These are phyloP conservation scores for Pandemis cinnamomeana DNA, from an alignment of 2,888 invertebrate species.

Conservation along the genomic window DNA sequence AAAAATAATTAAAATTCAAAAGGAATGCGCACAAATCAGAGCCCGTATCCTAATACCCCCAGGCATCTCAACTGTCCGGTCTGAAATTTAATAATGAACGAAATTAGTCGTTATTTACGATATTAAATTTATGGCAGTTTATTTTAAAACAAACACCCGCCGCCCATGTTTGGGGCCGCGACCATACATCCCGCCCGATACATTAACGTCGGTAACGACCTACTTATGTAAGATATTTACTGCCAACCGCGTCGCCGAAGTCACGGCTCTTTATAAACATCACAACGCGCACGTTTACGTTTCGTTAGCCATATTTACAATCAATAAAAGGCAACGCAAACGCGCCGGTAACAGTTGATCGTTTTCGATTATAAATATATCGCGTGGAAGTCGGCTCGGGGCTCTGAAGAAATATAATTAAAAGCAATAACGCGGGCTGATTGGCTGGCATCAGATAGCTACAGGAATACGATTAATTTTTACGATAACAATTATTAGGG, in stretches of 20 bases:
- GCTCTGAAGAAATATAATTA: constrained; percentile 55
- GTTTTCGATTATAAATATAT: constrained; percentile 47
- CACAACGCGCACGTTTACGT: constrained; percentile 50
- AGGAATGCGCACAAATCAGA: constrained; percentile 40
- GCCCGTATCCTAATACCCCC: constrained; percentile 31
- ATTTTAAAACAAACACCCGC: constrained; percentile 59
- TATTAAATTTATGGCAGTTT: constrained; percentile 55
- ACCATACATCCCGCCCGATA: constrained; percentile 49
- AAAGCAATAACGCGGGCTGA: constrained; percentile 56
- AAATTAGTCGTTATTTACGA: constrained; percentile 61
- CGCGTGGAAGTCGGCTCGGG: constrained; percentile 44
- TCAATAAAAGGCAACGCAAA: constrained; percentile 44
- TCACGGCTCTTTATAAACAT: constrained; percentile 44
- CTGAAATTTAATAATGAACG: constrained; percentile 61
- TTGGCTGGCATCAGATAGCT: constrained; percentile 53
- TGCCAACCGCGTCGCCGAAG: constrained; percentile 46
- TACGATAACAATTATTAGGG: constrained; percentile 58
- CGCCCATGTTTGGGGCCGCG: constrained; percentile 46
- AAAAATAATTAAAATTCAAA: constrained; percentile 36
- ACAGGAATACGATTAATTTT: constrained; percentile 56
- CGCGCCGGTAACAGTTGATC: constrained; percentile 44
- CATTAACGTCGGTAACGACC: constrained; percentile 49
- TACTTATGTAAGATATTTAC: constrained; percentile 53
- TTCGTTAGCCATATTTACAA: constrained; percentile 42
- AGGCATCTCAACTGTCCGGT: constrained; percentile 36